Base-by-base conservation (phyloP, 2,888 invertebrate species). In the Drosophila recens region DNA sequence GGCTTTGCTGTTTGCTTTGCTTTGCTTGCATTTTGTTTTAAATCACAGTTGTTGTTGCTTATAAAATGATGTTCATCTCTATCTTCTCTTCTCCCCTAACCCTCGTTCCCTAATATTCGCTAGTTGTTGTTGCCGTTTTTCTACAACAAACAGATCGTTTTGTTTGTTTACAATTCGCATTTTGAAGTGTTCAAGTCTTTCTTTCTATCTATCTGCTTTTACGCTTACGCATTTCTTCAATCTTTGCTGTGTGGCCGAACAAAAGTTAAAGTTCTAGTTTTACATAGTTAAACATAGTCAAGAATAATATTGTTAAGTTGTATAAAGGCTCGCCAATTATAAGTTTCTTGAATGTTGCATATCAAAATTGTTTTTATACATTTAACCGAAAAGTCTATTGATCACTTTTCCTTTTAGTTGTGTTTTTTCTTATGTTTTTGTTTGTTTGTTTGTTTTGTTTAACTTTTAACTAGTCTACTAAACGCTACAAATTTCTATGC, bases 111-210 rank as follows among this genome's bases (percentile, higher is more conserved):
- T n/a, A 53, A 54, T 53, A 59, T 49, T 69, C 56, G 73, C 73
- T 61, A 57, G 42, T 73, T 72, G 76, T 54, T 62, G 45, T 69
- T 69, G 76, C 1, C 17, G 17, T 52, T 69, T 63, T 54, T 58
- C 54, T 56, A 66, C 56, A 67, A 75, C 75, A 75, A 67, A 75
- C 64, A 65, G 69, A 54, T 65, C 48, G 40, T 65, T 51, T 61
- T 63, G 43, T 61, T 70, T 58, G 43, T 38, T 56, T 61, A 38
- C 23, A 48, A 42, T 40, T 59, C 17, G 17, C 23, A n/a, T 78
- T 83, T 85, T 81, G 78, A 83, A 86, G 88, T 89, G 86, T 84
- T 90, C 82, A 89, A 89, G 89, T 90, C 89, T 88, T 89, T 46
- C 54, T 40, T 17, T 17, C 17, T 17, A 48, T 71, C 27, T 27